Conservation (phyloP, 2,113 vertebrate species). For the Lepus europaeus region DNA sequence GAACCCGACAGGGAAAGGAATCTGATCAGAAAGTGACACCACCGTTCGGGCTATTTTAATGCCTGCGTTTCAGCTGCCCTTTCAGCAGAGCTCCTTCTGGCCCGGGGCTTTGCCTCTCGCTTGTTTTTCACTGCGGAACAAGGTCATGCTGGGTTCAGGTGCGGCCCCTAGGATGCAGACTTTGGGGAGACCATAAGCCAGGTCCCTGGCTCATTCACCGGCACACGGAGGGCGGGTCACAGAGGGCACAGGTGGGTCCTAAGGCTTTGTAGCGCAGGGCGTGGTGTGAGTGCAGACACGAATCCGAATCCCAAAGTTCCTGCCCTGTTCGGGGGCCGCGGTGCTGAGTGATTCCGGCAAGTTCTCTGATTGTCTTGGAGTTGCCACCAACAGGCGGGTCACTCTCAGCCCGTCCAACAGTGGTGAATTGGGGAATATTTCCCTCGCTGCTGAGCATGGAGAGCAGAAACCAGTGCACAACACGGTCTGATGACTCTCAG, state of each 20-base stretch:
- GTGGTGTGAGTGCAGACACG: not conserved
- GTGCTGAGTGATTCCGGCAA: not conserved
- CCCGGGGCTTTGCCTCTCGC: not conserved
- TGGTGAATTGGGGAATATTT: not conserved
- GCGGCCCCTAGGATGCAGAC: rapidly evolving
- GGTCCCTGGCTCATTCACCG: not conserved
- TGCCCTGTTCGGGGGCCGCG: not conserved
- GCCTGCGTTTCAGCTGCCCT: constrained; percentile 70
- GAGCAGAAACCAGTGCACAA: rapidly evolving
- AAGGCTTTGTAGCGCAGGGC: not conserved
- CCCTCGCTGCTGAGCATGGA: not conserved
- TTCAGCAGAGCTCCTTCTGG: not conserved
- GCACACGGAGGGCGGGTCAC: not conserved
- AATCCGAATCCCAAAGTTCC: not conserved
- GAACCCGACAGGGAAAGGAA: constrained; percentile 83
- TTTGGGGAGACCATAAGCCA: not conserved
- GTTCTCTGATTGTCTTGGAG: not conserved
- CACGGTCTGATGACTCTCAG: not conserved
- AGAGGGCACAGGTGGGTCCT: not conserved
- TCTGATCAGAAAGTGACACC: constrained; percentile 75
- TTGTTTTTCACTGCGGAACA: constrained; percentile 64
- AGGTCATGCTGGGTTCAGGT: not conserved
- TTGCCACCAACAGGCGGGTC: not conserved
- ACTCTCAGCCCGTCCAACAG: not conserved
- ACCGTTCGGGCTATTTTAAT: constrained; percentile 81